Evolutionary conservation across 2,797 vertebrate species (phyloP), one percentile per base, ranked within the genome.

Genomic region (Amniataba percoides): DNA sequence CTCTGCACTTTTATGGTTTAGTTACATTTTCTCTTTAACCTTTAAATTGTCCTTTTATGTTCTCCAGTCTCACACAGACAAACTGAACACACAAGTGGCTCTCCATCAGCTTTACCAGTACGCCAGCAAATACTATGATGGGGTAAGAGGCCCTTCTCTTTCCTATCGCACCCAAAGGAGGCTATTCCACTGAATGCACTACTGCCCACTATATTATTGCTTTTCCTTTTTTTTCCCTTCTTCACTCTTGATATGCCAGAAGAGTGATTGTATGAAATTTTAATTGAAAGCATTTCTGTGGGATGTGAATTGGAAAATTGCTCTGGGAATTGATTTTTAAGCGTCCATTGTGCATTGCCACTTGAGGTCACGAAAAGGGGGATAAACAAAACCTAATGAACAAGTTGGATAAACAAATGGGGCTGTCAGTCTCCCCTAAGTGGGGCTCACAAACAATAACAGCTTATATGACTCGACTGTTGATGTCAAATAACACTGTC

Each of bases 31-130:
- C n/a, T 74, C 25, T 76, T 63, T 88, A 84, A 90, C 83, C 65
- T 85, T 78, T 78, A 66, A 83, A 65, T 71, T 82, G 62, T 78
- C 8, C 1, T 85, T 31, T 87, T 74, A 21, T 88, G 25, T 72
- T 77, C 31, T 80, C 40, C 93, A 94, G 93, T 77, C 90, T 86
- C 97, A 99, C 85, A 99, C 98, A 0, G 97, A 99, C 90, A 98
- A 97, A 84, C 94, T 99, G 89, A 99, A 99, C 88, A 99, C 97
- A 0, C 95, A 99, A 43, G 97, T 98, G 94, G 97, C 98, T 78
- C 94, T 99, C 81, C 97, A 99, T 93, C 98, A 99, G 93, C 97
- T 99, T 80, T 99, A 99, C 94, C 97, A 97, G 93, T 99, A 99
- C 21, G 98, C 98, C 74, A 99, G 98, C 95, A 99, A 99, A 95